Percentiles rank a stretch among this genome's conserved stretches.
Evolutionary conservation across 1,140 invertebrate genomes (phyloP).

Genomic region (Metopolophium dirhodum): DNA sequence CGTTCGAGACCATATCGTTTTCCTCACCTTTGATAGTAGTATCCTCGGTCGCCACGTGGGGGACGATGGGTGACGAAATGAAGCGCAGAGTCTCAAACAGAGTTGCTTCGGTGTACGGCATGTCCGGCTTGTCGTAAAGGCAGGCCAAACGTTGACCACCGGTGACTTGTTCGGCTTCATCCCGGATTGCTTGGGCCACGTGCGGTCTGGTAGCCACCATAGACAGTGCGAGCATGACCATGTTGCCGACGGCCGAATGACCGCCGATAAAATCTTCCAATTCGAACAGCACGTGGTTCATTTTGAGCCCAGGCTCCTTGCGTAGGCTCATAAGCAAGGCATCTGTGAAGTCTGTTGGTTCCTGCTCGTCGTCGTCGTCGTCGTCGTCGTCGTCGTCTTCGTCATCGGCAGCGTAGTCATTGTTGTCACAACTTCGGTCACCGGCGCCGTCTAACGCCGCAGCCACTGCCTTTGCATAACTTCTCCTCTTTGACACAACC

Average conservation of each 20-base stretch:
- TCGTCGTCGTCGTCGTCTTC: conserved; percentile 60
- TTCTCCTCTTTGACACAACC: conserved; percentile 69
- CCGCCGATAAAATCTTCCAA: conserved; percentile 86
- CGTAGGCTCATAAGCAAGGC: conserved; percentile 73
- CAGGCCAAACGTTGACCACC: conserved; percentile 66
- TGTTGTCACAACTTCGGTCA: neutral
- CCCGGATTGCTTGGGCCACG: conserved; percentile 69
- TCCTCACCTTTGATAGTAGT: conserved; percentile 71
- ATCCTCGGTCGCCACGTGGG: conserved; percentile 82
- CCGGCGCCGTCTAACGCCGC: too few relatives aligned
- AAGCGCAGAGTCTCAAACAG: conserved; percentile 79
- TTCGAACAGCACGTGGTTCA: conserved; percentile 78
- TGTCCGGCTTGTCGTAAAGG: conserved; percentile 70
- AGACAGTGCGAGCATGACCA: conserved; percentile 77
- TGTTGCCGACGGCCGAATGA: conserved; percentile 83
- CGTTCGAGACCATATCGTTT: neutral
- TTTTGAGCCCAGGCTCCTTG: conserved; percentile 69
- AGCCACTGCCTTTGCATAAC: conserved; percentile 57
- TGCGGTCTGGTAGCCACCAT: conserved; percentile 71
- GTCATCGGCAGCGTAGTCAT: too few relatives aligned
- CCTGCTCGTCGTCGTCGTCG: conserved; percentile 66
- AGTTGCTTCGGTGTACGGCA: conserved; percentile 84
- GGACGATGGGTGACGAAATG: conserved; percentile 86
- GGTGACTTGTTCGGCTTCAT: conserved; percentile 73
- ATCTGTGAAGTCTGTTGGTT: conserved; percentile 75